These are phyloP conservation scores for Monopterus albus DNA, from an alignment of 2,113 vertebrate genomes.

Conservation along the genomic window DNA sequence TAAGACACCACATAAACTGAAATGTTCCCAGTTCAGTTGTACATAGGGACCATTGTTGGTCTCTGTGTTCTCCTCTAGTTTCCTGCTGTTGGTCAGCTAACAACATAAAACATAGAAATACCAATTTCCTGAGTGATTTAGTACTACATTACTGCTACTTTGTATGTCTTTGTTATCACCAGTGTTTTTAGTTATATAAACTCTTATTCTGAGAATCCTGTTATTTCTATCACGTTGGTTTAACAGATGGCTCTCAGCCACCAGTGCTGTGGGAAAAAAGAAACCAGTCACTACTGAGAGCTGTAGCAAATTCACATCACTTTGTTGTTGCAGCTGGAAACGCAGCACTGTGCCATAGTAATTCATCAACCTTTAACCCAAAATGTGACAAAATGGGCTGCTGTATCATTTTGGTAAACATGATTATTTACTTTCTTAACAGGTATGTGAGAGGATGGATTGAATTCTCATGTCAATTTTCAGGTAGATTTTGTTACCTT, in stretches of 20 bases:
- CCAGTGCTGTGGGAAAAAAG: not conserved
- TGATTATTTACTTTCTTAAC: not conserved
- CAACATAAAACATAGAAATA: not conserved
- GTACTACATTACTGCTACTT: not conserved
- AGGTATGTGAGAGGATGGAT: not conserved
- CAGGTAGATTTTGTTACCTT: too few species aligned
- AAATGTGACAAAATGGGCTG: not conserved
- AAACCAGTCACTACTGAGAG: not conserved
- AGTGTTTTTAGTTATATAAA: not conserved
- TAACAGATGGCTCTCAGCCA: conserved; percentile 7
- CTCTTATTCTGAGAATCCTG: not conserved
- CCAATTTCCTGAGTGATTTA: not conserved
- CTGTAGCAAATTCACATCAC: not conserved
- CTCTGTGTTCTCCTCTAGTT: too few species aligned
- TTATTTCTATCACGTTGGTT: not conserved
- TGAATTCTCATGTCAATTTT: too few species aligned
- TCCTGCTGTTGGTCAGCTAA: too few species aligned
- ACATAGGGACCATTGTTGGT: not conserved
- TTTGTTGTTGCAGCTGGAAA: not conserved
- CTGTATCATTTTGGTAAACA: not conserved
- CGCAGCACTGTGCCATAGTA: not conserved
- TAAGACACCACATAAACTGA: not conserved
- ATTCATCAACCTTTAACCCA: not conserved
- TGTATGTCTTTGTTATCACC: not conserved
- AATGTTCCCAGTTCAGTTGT: not conserved